Conservation (phyloP, 2,888 invertebrate species). For the Chaetogeoica ovagalla region DNA sequence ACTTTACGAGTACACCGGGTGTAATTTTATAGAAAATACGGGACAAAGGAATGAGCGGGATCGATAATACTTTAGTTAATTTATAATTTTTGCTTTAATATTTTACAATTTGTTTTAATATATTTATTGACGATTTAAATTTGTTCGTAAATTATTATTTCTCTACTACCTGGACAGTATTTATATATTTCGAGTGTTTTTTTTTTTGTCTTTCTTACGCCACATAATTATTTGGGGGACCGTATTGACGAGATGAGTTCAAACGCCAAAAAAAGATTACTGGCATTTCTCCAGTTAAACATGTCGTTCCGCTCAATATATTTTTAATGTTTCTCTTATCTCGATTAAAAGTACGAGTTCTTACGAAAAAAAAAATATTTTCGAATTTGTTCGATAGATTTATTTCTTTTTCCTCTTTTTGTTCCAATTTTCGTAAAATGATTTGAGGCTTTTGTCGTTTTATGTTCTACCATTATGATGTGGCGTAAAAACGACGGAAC, state of each 20-base stretch:
- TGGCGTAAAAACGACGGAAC: not conserved
- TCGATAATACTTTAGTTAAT: too few species aligned
- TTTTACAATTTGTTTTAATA: not conserved
- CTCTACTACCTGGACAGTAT: constrained; percentile 19
- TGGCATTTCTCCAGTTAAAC: constrained; percentile 48
- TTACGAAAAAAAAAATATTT: constrained; percentile 17
- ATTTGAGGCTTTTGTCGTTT: constrained; percentile 12
- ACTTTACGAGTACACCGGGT: too few species aligned
- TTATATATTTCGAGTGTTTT: constrained; percentile 36
- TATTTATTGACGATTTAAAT: not conserved
- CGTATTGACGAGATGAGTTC: constrained; percentile 13
- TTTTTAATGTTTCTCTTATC: constrained; percentile 50
- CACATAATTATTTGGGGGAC: constrained; percentile 32
- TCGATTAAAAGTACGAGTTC: constrained; percentile 32
- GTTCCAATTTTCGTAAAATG: not conserved
- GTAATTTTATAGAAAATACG: too few species aligned
- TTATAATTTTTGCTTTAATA: too few species aligned
- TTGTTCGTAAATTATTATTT: not conserved
- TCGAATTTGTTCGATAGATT: constrained; percentile 33
- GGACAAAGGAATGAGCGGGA: too few species aligned
- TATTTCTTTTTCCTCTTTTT: not conserved
- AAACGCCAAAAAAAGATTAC: constrained; percentile 46
- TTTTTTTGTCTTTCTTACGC: constrained; percentile 1
- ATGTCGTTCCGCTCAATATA: constrained; percentile 52
- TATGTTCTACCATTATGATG: not conserved